Conservation (phyloP, 2,113 vertebrate species). For the Myodes glareolus region DNA sequence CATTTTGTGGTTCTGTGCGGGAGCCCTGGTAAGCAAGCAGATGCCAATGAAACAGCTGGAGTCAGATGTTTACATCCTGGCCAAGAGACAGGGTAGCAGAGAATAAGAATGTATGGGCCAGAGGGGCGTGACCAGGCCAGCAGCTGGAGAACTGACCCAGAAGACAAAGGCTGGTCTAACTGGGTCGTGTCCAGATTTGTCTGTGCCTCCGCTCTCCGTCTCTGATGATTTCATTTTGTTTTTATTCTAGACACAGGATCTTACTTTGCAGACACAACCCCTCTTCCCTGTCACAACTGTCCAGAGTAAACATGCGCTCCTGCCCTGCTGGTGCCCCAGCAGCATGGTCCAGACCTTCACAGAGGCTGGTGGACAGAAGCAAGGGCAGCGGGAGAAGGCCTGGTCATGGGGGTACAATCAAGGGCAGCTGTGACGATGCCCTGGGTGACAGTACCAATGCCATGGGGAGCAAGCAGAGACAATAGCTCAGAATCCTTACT, state of each 20-base stretch:
- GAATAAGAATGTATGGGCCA: too few relatives aligned
- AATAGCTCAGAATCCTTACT: rapidly evolving
- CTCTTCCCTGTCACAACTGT: background rate
- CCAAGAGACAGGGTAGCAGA: background rate
- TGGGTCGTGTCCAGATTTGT: background rate
- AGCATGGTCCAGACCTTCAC: background rate
- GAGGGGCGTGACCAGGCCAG: background rate
- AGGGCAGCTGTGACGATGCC: rapidly evolving
- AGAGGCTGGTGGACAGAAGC: background rate
- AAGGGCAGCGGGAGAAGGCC: rapidly evolving
- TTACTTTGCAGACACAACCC: background rate
- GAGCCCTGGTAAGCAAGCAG: background rate
- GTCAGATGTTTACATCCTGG: too few relatives aligned
- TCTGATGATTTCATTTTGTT: background rate
- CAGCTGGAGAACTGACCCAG: background rate
- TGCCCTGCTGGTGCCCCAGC: background rate
- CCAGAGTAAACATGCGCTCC: background rate
- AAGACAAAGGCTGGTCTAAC: background rate
- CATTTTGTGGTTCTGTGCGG: background rate
- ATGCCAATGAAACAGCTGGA: background rate
- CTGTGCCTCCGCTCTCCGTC: background rate
- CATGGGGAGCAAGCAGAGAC: rapidly evolving
- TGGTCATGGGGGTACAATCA: too few relatives aligned
- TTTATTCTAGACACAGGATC: background rate
- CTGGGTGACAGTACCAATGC: rapidly evolving